Percentiles rank a stretch among this genome's conserved stretches.
Evolutionary conservation across 2,113 vertebrate species (phyloP).

Genomic region (Indri indri): DNA sequence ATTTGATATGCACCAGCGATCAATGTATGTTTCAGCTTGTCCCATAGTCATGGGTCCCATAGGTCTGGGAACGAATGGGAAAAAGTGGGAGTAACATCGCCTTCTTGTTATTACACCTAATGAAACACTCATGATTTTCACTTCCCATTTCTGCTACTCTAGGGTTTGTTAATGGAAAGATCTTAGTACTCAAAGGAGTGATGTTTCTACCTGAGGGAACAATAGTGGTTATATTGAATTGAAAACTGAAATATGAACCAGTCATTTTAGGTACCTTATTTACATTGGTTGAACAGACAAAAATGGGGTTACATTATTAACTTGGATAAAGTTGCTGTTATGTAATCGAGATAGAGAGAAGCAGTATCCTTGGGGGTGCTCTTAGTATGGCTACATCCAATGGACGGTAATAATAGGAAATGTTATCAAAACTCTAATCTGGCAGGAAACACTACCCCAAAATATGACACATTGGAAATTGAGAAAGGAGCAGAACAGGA

Average conservation of each 20-base stretch:
- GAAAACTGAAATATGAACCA: background rate
- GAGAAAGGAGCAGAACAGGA: background rate
- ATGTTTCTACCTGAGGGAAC: background rate
- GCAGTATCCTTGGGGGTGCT: background rate
- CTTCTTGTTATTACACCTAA: background rate
- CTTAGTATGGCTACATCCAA: background rate
- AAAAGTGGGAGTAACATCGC: background rate
- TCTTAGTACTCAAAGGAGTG: background rate
- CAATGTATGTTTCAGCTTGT: background rate
- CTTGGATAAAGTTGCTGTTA: background rate
- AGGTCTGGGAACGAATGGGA: background rate
- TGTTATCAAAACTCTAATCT: background rate
- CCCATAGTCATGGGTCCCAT: background rate
- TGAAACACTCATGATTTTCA: background rate
- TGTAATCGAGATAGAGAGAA: background rate
- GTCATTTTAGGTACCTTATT: background rate
- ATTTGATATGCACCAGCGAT: background rate
- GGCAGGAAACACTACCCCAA: background rate
- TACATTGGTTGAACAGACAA: background rate
- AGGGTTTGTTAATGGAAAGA: background rate
- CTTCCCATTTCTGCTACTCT: background rate
- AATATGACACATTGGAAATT: background rate
- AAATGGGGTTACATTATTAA: background rate
- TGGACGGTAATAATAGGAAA: background rate
- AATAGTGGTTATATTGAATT: background rate